Evolutionary conservation across 1,140 invertebrate genomes (phyloP).

Genomic region (Apocrypta bakeri): DNA sequence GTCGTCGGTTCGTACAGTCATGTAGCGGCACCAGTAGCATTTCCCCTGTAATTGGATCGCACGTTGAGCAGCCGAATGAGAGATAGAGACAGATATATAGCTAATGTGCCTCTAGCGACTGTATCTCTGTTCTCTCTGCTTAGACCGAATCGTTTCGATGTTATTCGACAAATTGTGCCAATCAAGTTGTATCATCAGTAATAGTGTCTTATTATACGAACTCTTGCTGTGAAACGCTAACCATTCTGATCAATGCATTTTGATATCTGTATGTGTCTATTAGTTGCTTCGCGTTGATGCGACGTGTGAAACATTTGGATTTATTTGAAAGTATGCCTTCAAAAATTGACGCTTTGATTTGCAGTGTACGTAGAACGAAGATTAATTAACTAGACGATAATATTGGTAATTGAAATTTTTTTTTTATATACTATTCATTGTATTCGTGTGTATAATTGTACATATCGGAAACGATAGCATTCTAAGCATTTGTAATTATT

Average conservation of each 20-base stretch:
- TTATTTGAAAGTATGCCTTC: neutral
- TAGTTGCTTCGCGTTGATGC: neutral
- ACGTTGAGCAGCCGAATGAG: neutral
- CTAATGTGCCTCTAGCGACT: neutral
- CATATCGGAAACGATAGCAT: no score
- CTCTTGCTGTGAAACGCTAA: neutral
- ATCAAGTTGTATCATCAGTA: slow-evolving; percentile 8
- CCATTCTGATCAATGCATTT: neutral
- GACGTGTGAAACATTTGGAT: slow-evolving; percentile 47
- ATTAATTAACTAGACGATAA: no score
- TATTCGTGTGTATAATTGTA: no score
- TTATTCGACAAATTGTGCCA: slow-evolving; percentile 49
- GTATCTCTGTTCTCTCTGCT: neutral
- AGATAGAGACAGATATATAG: neutral
- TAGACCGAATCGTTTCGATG: neutral
- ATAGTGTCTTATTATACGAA: slow-evolving; percentile 14
- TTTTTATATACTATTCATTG: no score
- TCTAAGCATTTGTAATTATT: no score
- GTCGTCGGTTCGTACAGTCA: slow-evolving; percentile 58
- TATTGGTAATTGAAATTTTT: no score
- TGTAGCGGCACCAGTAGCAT: slow-evolving; percentile 19
- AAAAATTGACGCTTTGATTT: neutral
- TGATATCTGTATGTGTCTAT: neutral
- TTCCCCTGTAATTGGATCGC: slow-evolving; percentile 69
- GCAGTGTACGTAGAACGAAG: no score